Evolutionary conservation across 2,797 vertebrate genomes (phyloP).

Genomic region (Babyrousa celebensis): DNA sequence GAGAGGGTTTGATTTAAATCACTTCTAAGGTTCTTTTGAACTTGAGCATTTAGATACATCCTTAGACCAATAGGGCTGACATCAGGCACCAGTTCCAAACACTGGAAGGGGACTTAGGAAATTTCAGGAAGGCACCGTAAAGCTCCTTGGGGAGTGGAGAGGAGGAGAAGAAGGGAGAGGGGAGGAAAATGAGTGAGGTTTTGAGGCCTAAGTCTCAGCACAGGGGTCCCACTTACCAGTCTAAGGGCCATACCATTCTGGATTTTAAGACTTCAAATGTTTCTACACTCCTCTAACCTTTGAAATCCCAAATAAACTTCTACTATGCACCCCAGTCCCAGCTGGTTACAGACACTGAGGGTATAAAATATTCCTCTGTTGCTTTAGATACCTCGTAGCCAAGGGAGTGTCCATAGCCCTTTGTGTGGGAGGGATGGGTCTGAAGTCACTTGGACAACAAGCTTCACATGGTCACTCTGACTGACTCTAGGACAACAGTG

Average conservation of each 20-base stretch:
- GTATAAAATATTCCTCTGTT: neutral
- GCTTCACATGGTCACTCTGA: neutral
- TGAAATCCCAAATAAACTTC: neutral
- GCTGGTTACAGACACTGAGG: neutral
- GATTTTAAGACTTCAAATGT: neutral
- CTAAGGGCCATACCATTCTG: neutral
- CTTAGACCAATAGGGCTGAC: neutral
- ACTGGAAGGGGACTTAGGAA: neutral
- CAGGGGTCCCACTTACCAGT: neutral
- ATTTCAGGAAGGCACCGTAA: neutral
- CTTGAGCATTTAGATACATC: neutral
- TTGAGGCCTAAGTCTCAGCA: neutral
- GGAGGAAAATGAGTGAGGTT: neutral
- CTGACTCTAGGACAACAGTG: neutral
- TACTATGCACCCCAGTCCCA: neutral
- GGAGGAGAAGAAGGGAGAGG: accelerated
- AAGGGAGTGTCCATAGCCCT: neutral
- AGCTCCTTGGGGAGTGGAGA: neutral
- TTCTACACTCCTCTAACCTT: neutral
- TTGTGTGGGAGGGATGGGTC: neutral
- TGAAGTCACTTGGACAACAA: neutral
- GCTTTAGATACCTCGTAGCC: neutral
- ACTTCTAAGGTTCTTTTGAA: neutral
- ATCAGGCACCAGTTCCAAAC: neutral
- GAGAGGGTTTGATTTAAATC: neutral